A percentile compares a stretch with the other conserved stretches of the same genome.
These are phyloP conservation scores for Phrynocephalus versicolor DNA, from an alignment of 2,113 vertebrate species.

Conservation along the genomic window DNA sequence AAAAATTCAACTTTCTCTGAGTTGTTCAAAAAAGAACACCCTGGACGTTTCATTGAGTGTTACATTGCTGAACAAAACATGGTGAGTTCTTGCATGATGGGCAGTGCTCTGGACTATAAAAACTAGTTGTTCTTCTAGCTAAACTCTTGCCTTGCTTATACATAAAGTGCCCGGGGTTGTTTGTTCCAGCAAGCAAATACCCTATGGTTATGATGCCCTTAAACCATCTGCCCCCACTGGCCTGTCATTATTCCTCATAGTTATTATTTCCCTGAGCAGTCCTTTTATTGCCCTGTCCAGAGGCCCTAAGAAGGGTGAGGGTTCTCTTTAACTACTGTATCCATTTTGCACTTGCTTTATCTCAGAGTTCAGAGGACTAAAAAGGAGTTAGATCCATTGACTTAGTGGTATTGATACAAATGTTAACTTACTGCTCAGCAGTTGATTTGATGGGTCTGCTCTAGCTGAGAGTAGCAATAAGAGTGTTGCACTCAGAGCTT, in stretches of 20 bases:
- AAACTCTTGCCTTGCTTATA: not conserved
- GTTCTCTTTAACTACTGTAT: not conserved
- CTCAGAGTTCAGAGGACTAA: not conserved
- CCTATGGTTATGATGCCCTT: not conserved
- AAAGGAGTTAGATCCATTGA: too few relatives aligned
- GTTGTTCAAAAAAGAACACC: conserved; percentile 93
- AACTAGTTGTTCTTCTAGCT: not conserved
- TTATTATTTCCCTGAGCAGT: not conserved
- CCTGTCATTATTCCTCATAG: not conserved
- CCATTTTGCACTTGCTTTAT: not conserved
- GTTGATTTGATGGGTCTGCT: too few relatives aligned
- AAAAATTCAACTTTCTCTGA: conserved; percentile 95
- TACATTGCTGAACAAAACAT: conserved; percentile 97
- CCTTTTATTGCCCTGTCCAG: not conserved
- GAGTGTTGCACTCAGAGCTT: too few relatives aligned
- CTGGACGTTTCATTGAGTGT: conserved; percentile 91
- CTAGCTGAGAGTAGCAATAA: too few relatives aligned
- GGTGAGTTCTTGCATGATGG: conserved; percentile 69
- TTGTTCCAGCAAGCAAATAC: not conserved
- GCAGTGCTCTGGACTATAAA: not conserved
- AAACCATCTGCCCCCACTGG: not conserved
- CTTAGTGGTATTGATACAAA: too few relatives aligned
- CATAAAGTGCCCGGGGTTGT: not conserved
- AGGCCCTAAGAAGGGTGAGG: not conserved
- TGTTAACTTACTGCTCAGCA: too few relatives aligned